Conservation (phyloP, 2,888 invertebrate genomes). For the Amaurobius ferox region DNA sequence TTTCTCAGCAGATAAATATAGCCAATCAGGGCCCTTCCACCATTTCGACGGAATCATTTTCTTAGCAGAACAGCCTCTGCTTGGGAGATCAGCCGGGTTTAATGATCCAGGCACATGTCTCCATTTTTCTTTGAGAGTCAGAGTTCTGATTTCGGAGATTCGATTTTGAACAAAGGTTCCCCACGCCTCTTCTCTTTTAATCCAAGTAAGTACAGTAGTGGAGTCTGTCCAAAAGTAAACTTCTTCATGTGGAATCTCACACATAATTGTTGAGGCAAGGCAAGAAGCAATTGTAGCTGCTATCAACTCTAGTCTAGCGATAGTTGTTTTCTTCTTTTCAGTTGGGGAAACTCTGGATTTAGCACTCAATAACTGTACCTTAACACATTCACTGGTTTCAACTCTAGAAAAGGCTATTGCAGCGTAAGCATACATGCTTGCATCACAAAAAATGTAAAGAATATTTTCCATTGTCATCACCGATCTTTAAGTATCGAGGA, state of each 20-base stretch:
- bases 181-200: background rate
- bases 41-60: background rate
- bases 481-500: no score
- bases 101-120: background rate
- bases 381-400: conserved; percentile 4
- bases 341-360: background rate
- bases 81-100: background rate
- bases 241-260: no score
- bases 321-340: background rate
- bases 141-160: background rate
- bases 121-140: background rate
- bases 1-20: background rate
- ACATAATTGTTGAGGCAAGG: conserved; percentile 3
- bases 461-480: no score
- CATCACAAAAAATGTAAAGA: no score
- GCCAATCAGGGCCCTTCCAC: background rate
- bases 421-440: conserved; percentile 12
- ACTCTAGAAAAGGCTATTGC: background rate
- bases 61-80: background rate
- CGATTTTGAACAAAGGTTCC: background rate
- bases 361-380: background rate
- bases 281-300: conserved; percentile 12
- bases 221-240: background rate
- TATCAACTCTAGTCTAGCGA: conserved; percentile 5
- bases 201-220: background rate